A percentile compares a stretch with the other conserved stretches of the same genome.
Evolutionary conservation across 2,113 vertebrate species (phyloP).

Genomic region (Hassar affinis): DNA sequence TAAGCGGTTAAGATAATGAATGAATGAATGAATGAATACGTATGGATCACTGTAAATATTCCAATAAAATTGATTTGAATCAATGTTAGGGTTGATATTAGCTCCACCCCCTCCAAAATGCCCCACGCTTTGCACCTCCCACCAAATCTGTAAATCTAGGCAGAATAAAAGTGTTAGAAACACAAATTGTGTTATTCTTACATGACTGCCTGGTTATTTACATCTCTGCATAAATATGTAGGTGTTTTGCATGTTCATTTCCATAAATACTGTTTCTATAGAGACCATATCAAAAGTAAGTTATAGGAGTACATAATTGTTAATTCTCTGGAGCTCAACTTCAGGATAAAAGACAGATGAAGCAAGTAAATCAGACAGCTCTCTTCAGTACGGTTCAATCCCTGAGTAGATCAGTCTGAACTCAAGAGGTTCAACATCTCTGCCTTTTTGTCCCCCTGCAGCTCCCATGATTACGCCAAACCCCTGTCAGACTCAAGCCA

Average conservation of each 20-base stretch:
- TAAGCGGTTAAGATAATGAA: too few relatives aligned
- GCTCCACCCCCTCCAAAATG: neutral
- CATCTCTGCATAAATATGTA: neutral
- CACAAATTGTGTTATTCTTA: neutral
- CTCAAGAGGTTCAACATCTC: constrained; percentile 77
- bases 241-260: neutral
- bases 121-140: neutral
- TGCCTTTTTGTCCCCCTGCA: constrained; percentile 74
- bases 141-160: neutral
- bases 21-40: too few relatives aligned
- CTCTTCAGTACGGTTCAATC: constrained; percentile 77
- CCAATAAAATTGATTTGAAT: neutral
- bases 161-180: neutral
- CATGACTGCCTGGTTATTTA: neutral
- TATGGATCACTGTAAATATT: neutral
- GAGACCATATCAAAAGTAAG: neutral
- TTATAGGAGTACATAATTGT: neutral
- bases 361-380: constrained; percentile 58
- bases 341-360: constrained; percentile 70
- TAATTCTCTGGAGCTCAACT: neutral
- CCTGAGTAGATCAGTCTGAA: constrained; percentile 75
- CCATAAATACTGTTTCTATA: neutral
- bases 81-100: neutral
- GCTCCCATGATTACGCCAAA: constrained; percentile 69
- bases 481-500: constrained; percentile 65